Base-by-base conservation (phyloP, 2,113 vertebrate species). In the Oreocharis arfaki region DNA sequence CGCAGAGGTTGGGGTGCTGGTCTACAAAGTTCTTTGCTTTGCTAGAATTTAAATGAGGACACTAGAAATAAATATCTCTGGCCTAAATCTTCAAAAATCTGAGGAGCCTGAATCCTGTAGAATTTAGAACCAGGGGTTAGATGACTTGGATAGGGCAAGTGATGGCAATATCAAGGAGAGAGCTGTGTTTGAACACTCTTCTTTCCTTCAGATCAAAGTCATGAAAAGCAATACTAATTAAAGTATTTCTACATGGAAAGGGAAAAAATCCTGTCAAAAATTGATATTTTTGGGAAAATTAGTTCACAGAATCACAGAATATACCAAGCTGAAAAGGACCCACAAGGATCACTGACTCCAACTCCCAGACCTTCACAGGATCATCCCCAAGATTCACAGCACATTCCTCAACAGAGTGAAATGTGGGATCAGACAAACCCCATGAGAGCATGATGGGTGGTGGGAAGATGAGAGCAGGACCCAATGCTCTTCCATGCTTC, bases 401-500 rank as follows among this genome's bases (percentile, higher is more conserved):
- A 9, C 16, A 5, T 24, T 91, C 19, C 33, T 26, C 0, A 1
- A 24, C 8, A 27, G 13, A 28, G 21, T 41, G 9, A n/a, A 60
- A 10, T 7, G 6, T 4, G 4, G 47, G 17, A 55, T 68, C 56
- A 89, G 60, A 42, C 33, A 84, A 89, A 59, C 4, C 7, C n/a
- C 7, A 1, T 24, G 42, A 71, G 55, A 69, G 8, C 5, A 11
- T 2, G 0, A 13, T 0, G 3, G 19, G 15, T 49, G 24, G 28
- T 64, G n/a, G 65, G 44, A 67, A 22, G 28, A 71, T 2, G 3
- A 50, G 27, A 75, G 9, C 8, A 6, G 12, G 24, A 64, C 16
- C 9, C 1, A 1, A 0, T 1, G 2, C 6, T 88, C 50, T 60
- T 8, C 16, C 17, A n/a, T 2, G 1, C 18, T 76, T 91, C 41